Percentiles rank a stretch among this genome's conserved stretches.
Conservation (phyloP, 1,140 invertebrate genomes). For the Bemisia tabaci region DNA sequence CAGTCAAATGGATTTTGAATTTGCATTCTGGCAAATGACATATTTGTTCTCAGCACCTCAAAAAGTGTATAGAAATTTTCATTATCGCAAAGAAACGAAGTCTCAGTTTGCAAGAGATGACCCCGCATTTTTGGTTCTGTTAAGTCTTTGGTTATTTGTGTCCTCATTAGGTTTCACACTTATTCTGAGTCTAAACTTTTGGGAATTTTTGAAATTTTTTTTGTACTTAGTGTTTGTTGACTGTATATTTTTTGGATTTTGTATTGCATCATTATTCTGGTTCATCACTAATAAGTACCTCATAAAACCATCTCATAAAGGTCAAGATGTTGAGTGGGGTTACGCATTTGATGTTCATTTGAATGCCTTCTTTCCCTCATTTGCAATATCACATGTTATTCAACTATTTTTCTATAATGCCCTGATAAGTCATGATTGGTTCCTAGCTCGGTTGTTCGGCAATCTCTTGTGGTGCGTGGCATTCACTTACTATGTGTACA, state of each 20-base stretch:
- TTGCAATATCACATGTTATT: conserved; percentile 86
- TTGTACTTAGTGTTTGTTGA: conserved; percentile 90
- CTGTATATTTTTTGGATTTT: conserved; percentile 74
- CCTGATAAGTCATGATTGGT: conserved; percentile 57
- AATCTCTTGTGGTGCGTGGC: conserved; percentile 92
- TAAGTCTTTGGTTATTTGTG: conserved; percentile 73
- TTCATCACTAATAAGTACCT: conserved; percentile 80
- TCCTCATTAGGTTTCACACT: conserved; percentile 83
- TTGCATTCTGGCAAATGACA: conserved; percentile 97
- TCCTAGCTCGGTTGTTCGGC: conserved; percentile 67
- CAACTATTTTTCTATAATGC: conserved; percentile 80
- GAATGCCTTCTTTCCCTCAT: conserved; percentile 92
- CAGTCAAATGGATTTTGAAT: conserved; percentile 99
- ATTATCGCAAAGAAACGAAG: conserved; percentile 97
- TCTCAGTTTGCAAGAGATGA: conserved; percentile 98
- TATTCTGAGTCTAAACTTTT: conserved; percentile 57
- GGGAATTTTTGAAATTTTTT: conserved; percentile 72
- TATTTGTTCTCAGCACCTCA: conserved; percentile 91
- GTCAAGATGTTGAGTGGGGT: conserved; percentile 91
- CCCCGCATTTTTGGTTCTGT: conserved; percentile 91
- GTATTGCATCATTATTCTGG: conserved; percentile 85
- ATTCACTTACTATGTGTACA: conserved; percentile 87
- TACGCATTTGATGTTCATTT: conserved; percentile 98
- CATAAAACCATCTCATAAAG: conserved; percentile 42
- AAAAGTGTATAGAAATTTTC: conserved; percentile 96